phyloP scores from a whole-genome alignment of 2,113 vertebrate species.

The Strigops habroptila region DNA sequence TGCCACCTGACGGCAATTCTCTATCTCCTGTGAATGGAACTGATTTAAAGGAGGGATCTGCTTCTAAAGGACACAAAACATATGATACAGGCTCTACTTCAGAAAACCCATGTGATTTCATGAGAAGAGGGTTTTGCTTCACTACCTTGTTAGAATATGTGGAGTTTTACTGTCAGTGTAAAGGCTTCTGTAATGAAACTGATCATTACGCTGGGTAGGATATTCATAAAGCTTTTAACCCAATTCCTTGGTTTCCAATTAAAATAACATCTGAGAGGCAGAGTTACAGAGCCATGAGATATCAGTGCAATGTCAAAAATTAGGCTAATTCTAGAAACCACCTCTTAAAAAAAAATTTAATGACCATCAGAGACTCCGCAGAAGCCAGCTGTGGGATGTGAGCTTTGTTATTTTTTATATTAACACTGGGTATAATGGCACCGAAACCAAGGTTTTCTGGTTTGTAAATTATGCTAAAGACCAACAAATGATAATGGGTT shows the following conservation, averaged over 20 bases:
- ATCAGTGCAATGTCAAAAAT: neutral
- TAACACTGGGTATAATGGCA: neutral
- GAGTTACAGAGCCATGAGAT: neutral
- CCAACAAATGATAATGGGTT: neutral
- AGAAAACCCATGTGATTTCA: neutral
- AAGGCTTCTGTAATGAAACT: constrained; percentile 9
- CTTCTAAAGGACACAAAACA: neutral
- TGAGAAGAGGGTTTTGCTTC: neutral
- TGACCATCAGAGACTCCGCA: neutral
- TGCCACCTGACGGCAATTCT: neutral
- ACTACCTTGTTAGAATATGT: neutral
- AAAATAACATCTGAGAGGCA: constrained; percentile 35
- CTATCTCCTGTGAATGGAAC: neutral
- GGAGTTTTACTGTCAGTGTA: constrained; percentile 3
- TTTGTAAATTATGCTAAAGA: constrained; percentile 13
- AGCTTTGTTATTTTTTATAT: neutral
- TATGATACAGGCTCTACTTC: neutral
- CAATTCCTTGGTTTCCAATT: constrained; percentile 57
- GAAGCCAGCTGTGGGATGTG: neutral
- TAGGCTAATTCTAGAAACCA: neutral
- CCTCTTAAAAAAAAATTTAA: neutral
- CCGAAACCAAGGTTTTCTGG: neutral
- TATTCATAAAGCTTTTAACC: constrained; percentile 21
- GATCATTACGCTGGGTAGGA: neutral
- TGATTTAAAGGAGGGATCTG: neutral